phyloP scores from a whole-genome alignment of 2,888 invertebrate species.

The Plebejus melissa region DNA sequence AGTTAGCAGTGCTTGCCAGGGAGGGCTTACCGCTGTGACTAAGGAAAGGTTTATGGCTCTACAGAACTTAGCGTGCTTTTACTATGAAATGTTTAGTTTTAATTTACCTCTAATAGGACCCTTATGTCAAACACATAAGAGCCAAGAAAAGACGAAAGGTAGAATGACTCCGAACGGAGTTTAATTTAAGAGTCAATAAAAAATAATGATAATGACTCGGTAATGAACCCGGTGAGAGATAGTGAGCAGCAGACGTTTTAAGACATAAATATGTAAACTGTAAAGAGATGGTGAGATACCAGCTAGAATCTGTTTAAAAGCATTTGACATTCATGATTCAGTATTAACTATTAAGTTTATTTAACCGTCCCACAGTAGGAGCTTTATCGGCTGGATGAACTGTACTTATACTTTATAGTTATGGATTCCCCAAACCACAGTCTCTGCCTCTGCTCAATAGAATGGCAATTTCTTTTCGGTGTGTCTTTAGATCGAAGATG shows the following conservation, averaged over 20 bases:
- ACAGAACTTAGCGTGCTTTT: not conserved
- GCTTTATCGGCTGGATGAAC: not conserved
- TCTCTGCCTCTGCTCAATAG: no score
- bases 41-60: not conserved
- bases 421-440: no score
- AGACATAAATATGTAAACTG: not conserved
- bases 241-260: not conserved
- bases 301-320: not conserved
- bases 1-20: not conserved
- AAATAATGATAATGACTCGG: not conserved
- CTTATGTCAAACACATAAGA: not conserved
- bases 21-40: conserved; percentile 1
- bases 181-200: conserved; percentile 1
- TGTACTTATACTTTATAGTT: not conserved
- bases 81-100: not conserved
- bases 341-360: no score
- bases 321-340: not conserved
- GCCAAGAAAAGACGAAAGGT: not conserved
- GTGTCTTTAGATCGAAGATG: no score
- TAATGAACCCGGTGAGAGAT: conserved; percentile 2
- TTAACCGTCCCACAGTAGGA: not conserved
- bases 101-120: not conserved
- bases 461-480: no score
- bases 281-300: not conserved
- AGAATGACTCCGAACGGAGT: not conserved